Evolutionary conservation across 2,113 vertebrate genomes (phyloP).

Genomic region (Puntigrus tetrazona): DNA sequence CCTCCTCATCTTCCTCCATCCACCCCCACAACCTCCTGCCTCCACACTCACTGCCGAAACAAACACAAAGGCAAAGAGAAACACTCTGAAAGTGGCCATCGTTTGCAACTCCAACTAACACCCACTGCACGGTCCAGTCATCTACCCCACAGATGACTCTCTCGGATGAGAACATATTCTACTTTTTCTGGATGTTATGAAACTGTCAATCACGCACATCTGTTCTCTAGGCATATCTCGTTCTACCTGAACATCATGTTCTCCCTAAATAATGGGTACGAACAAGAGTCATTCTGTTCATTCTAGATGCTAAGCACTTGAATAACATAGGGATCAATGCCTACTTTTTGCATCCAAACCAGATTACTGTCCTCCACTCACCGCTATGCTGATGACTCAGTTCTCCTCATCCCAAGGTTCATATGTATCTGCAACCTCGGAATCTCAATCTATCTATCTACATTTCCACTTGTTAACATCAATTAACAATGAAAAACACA

Average conservation of each 20-base stretch:
- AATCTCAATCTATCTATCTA: background rate
- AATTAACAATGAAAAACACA: background rate
- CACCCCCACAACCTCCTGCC: background rate
- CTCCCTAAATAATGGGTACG: background rate
- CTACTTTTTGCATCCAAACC: background rate
- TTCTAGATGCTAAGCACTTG: background rate
- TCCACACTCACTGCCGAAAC: conserved; percentile 13
- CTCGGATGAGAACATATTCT: background rate
- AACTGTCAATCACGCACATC: background rate
- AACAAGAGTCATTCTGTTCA: background rate
- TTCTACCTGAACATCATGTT: background rate
- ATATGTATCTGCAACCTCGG: background rate
- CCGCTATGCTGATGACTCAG: background rate
- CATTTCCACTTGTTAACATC: too few relatives aligned
- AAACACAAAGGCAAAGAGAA: conserved; percentile 13
- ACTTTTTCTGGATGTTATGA: background rate
- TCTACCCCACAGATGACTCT: background rate
- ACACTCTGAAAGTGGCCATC: conserved; percentile 12
- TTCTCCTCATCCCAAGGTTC: background rate
- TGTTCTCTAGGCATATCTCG: background rate
- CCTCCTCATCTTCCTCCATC: background rate
- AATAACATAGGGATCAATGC: background rate
- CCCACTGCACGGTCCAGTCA: background rate
- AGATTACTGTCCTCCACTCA: background rate
- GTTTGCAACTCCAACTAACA: conserved; percentile 14